A percentile compares a stretch with the other conserved stretches of the same genome.
phyloP scores from a whole-genome alignment of 1,140 invertebrate genomes.

The Ditylenchus dipsaci region DNA sequence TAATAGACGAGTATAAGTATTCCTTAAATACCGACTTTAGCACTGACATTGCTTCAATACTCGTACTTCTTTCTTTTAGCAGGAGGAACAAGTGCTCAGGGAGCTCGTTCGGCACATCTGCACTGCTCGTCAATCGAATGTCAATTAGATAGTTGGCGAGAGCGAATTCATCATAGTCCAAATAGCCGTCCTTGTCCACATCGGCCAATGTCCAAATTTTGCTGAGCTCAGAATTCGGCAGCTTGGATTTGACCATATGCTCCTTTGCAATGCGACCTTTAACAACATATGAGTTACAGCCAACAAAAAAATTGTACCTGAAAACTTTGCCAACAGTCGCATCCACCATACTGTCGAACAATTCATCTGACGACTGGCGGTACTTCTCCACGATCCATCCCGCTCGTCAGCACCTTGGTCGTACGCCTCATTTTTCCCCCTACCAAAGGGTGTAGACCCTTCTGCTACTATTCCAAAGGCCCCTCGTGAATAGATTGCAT shows the following conservation, averaged over 20 bases:
- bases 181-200: conserved; percentile 86
- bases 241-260: conserved; percentile 96
- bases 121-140: too few relatives aligned
- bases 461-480: conserved; percentile 81
- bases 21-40: too few relatives aligned
- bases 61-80: too few relatives aligned
- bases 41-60: too few relatives aligned
- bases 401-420: conserved; percentile 90
- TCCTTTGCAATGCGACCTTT: conserved; percentile 78
- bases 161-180: conserved; percentile 94
- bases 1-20: too few relatives aligned
- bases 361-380: too few relatives aligned
- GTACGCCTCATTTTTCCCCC: conserved; percentile 87
- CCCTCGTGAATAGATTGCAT: too few relatives aligned
- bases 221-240: conserved; percentile 89
- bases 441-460: conserved; percentile 84
- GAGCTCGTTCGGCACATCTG: too few relatives aligned
- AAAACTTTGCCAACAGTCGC: conserved; percentile 77
- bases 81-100: too few relatives aligned
- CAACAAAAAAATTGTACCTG: conserved; percentile 78
- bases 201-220: conserved; percentile 75
- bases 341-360: not conserved
- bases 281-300: too few relatives aligned
- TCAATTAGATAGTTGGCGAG: conserved; percentile 95
- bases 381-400: conserved; percentile 87